These are phyloP conservation scores for Melikaiella ostensackeni DNA, from an alignment of 2,888 invertebrate genomes.

Conservation along the genomic window DNA sequence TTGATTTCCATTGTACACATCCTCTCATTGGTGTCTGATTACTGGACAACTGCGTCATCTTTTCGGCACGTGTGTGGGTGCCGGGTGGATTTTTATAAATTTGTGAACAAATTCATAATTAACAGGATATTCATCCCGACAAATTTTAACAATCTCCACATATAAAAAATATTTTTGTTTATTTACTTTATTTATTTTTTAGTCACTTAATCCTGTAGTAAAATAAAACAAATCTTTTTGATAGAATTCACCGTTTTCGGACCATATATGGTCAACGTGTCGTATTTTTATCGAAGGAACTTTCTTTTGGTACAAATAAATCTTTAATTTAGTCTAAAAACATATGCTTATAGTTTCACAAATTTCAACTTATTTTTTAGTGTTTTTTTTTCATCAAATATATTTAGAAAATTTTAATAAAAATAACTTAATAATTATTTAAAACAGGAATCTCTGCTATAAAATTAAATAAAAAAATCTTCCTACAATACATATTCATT, in stretches of 20 bases:
- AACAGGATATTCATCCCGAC: background rate
- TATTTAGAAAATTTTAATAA: background rate
- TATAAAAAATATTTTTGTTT: background rate
- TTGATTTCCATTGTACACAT: background rate
- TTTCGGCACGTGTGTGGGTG: constrained; percentile 13
- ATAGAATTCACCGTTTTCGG: constrained; percentile 39
- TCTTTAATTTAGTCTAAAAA: background rate
- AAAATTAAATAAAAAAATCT: too few relatives aligned
- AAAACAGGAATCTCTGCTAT: too few relatives aligned
- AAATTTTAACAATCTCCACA: background rate
- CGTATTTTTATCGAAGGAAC: constrained; percentile 23
- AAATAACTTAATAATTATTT: background rate
- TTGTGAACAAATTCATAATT: background rate
- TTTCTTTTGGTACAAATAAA: constrained; percentile 3
- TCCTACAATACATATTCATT: too few relatives aligned
- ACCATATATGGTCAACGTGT: constrained; percentile 54
- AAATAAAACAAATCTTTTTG: background rate
- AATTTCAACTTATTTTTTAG: background rate
- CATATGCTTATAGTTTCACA: too few relatives aligned
- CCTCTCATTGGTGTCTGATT: background rate
- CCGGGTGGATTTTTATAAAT: constrained; percentile 2
- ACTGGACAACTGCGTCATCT: background rate
- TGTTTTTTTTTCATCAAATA: background rate
- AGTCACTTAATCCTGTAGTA: too few relatives aligned
- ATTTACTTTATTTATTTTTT: background rate